Conservation (phyloP, 2,113 vertebrate species). For the Hoplias malabaricus region DNA sequence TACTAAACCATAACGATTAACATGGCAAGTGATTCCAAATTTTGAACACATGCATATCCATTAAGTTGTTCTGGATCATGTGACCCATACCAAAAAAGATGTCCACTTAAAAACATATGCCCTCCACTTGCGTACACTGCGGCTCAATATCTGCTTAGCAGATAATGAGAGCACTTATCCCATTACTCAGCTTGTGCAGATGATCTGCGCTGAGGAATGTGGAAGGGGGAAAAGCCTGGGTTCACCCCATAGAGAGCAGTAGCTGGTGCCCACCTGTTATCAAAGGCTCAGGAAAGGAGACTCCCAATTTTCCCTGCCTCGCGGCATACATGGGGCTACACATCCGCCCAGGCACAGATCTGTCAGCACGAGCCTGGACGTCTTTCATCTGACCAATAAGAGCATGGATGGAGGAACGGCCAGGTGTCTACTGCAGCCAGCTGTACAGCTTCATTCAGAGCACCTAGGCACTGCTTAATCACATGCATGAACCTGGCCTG, state of each 20-base stretch:
- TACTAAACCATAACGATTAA: no score
- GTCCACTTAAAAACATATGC: not conserved
- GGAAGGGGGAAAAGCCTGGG: conserved; percentile 35
- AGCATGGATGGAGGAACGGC: conserved; percentile 13
- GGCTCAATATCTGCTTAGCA: conserved; percentile 6
- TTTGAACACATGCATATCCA: not conserved
- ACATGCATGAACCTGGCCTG: not conserved
- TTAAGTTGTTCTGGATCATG: not conserved
- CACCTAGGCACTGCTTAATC: not conserved
- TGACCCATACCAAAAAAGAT: not conserved
- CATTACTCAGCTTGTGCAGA: conserved; percentile 25
- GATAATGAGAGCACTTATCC: conserved; percentile 21
- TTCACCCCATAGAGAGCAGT: conserved; percentile 54
- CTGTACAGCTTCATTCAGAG: conserved; percentile 7
- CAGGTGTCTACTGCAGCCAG: conserved; percentile 46
- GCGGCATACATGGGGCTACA: conserved; percentile 56
- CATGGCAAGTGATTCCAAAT: no score
- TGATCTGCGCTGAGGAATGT: conserved; percentile 41
- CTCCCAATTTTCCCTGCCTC: conserved; percentile 69
- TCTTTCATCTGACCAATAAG: conserved; percentile 52
- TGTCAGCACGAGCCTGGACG: conserved; percentile 40
- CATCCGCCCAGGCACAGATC: conserved; percentile 47
- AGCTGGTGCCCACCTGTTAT: conserved; percentile 70
- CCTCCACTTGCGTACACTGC: not conserved
- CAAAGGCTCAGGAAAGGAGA: conserved; percentile 50